Evolutionary conservation across 2,888 invertebrate species (phyloP).

Genomic region (Hedychridium roseum): DNA sequence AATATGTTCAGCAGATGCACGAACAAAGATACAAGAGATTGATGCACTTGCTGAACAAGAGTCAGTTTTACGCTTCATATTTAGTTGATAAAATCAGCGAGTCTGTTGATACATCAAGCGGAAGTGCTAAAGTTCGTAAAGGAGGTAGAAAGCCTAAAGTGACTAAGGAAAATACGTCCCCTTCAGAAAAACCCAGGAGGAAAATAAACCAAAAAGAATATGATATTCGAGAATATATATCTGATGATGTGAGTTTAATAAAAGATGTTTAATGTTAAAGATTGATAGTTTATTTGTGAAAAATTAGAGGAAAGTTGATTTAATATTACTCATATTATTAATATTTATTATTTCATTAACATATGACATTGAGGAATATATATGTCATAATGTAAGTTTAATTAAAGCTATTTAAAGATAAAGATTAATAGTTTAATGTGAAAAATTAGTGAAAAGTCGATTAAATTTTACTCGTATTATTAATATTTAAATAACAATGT

Average conservation of each 20-base stretch:
- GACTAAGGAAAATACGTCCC: slow-evolving; percentile 18
- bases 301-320: slow-evolving; percentile 5
- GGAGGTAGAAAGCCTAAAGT: background rate
- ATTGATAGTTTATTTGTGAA: background rate
- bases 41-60: slow-evolving; percentile 51
- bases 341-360: background rate
- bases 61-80: slow-evolving; percentile 48
- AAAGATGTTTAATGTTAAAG: background rate
- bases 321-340: slow-evolving; percentile 5
- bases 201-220: slow-evolving; percentile 11
- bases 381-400: background rate
- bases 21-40: slow-evolving; percentile 52
- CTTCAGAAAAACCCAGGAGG: slow-evolving; percentile 14
- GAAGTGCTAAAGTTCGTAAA: background rate
- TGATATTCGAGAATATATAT: slow-evolving; percentile 24
- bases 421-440: too few species aligned
- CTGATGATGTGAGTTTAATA: slow-evolving; percentile 28
- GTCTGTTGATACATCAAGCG: background rate
- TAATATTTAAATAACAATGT: background rate
- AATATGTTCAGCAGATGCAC: slow-evolving; percentile 37
- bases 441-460: too few species aligned
- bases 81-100: slow-evolving; percentile 41
- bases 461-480: background rate
- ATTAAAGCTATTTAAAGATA: too few species aligned
- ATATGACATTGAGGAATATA: background rate